Evolutionary conservation across 2,113 vertebrate genomes (phyloP), one percentile per base, ranked within the genome.

Genomic region (Ophthalmolycus amberensis): DNA sequence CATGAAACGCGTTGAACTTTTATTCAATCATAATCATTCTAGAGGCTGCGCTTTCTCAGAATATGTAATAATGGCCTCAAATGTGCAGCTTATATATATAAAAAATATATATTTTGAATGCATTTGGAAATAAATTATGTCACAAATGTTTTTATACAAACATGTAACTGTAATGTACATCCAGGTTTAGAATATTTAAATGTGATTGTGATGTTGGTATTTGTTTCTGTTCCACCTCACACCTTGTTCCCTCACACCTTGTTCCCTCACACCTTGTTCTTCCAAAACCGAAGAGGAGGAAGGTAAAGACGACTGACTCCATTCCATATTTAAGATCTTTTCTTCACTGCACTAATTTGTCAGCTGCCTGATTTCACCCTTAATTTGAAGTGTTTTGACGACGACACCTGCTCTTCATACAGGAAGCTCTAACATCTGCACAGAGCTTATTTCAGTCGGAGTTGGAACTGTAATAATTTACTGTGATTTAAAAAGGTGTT

Each of bases 261-360:
- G 25, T 25, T 25, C 25, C 25, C 25, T 25, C 25, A 25, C 25
- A 22, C 12, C 64, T 34, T 72, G 37, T 71, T 84, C 91, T 80
- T 85, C 70, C 90, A 83, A 86, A 95, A 90, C 94, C 94, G 96
- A 97, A 93, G 97, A 98, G 34, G 97, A 96, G 91, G 97, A 97
- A 97, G 97, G 97, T 98, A 97, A 98, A 90, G 80, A 93, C 82
- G 18, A 85, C 60, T 73, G 77, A 85, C 83, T 59, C 50, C n/a
- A 42, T 75, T 76, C 60, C 40, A 77, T 64, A 46, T 82, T 79
- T 88, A 58, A 89, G 22, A 69, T 2, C 58, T 88, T 38, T 91
- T 90, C 80, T 92, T 40, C 67, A 75, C 22, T 74, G 58, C 34
- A 94, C 91, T 95, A 93, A 94, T 92, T 69, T 83, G 65, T 87